Evolutionary conservation across 2,888 invertebrate genomes (phyloP), one percentile per base, ranked within the genome.

Genomic region (Phaedon cochleariae): DNA sequence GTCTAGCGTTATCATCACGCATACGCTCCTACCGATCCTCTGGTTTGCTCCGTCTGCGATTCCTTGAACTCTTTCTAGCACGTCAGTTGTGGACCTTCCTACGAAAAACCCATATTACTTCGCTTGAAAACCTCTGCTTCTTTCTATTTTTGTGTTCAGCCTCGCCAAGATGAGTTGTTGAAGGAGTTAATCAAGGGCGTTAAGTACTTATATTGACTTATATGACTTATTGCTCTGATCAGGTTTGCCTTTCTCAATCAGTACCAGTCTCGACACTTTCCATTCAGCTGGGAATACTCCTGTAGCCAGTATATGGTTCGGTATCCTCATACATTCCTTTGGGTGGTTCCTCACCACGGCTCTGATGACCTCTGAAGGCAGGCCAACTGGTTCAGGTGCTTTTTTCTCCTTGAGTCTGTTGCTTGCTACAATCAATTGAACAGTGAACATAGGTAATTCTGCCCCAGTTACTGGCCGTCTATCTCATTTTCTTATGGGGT

Each of bases 141-240:
- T 41, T 41, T 41, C 41, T 41, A 41, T 41, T 17, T 41, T 10
- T 41, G 4, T 41, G 2, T 15, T 17, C 41, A 41, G 41, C 9
- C 41, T 41, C 1, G 9, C n/a, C 7, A 18, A 9, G 22, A 34
- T 17, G 37, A 37, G 10, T 6, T 10, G 31, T 26, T 59, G 58
- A 0, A 48, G 37, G 7, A 63, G 15, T 22, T 66, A 64, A 10
- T 53, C 49, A 6, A 58, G 3, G 12, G 17, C 10, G 12, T 54
- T 59, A 0, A 63, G 22, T 0, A 66, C 10, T 21, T 63, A 66
- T n/a, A 66, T 51, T 20, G 66, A 63, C 31, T 59, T 58, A 54
- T 31, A 62, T 26, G n/a, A 17, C 12, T 17, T 29, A 10, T 52
- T 12, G 4, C 22, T 7, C 26, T 26, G 29, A 4, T 15, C 22